Base-by-base conservation (phyloP, 2,113 vertebrate genomes). In the Tyrannus savana region DNA sequence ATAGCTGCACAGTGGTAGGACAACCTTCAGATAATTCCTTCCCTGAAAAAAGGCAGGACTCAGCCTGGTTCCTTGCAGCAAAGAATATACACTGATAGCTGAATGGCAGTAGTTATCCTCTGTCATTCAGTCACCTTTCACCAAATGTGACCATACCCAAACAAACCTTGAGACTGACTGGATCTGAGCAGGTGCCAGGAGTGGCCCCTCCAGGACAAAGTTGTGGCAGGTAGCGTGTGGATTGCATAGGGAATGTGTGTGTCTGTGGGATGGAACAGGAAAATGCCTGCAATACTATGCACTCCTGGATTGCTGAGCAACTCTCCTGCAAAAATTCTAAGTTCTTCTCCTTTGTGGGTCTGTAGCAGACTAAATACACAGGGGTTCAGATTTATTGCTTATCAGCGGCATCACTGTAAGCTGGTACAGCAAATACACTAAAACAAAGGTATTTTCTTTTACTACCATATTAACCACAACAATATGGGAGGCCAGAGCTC, bases 171-270 rank as follows among this genome's bases (percentile, higher is more conserved):
- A 55, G 42, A 49, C n/a, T 69, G 66, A 60, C 31, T 23, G 17
- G 4, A 66, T 13, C 19, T 62, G 33, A 77, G 76, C 41, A 66
- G 37, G 10, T 53, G 25, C n/a, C 60, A 75, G 66, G 11, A 87
- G 23, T 2, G 19, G 19, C 9, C 2, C 14, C 31, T 52, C 6
- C 56, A 81, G 39, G 55, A 55, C 5, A 37, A 44, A 72, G 35
- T 19, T 42, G 50, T 39, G n/a, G 49, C 56, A 82, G 37, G 17
- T 19, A 68, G 39, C 22, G 0, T 3, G 16, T 12, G 71, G 27
- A 79, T 0, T 39, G 41, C 31, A 37, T 1, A 3, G 52, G 37
- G 30, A 67, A 33, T 0, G 0, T 4, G 10, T 2, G 5, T 42
- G 17, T 39, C 27, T 31, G 9, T 4, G 10, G 35, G 24, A 35